Evolutionary conservation across 2,797 vertebrate species (phyloP), one percentile per base, ranked within the genome.

Genomic region (Chiloscyllium punctatum): DNA sequence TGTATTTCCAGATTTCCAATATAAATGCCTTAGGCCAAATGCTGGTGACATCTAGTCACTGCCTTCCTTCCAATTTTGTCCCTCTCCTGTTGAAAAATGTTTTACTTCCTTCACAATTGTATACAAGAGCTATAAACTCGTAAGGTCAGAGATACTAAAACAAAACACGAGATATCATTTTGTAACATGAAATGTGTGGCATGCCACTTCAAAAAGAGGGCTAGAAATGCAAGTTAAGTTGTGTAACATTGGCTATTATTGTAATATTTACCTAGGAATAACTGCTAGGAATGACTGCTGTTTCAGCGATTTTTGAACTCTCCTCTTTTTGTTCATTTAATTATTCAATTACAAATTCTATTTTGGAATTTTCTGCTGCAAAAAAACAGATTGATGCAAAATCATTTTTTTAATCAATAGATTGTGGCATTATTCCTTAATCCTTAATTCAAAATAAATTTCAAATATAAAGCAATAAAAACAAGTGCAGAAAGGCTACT

Each of bases 381-480:
- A 92, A 25, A 69, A 37, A 37, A n/a, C 25, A 37, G 0, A 84
- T 7, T 48, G 79, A 84, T 48, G 8, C 82, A n/a, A 92, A 42
- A 23, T 21, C 90, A 92, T 42, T 92, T 92, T 68, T 18, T 33
- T 62, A 62, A 33, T 21, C 88, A 91, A 37, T 66, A 66, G 13
- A 30, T 27, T 87, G 16, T 4, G 33, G 11, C 13, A 57, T 23
- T 66, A 92, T 37, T 92, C 69, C 62, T n/a, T 18, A 68, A 92
- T 25, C 57, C 62, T 7, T 91, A 33, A 91, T 23, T 91, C 57
- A 8, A 92, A 68, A 68, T 92, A 92, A 6, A n/a, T 92, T 92
- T 92, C 90, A 92, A 92, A n/a, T 68, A 84, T 84, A 84, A 84
- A 84, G 18, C 4, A 69, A 92, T 37, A 3, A 69, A 92, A 91